Evolutionary conservation across 2,113 vertebrate species (phyloP).

Genomic region (Danionella cerebrum): DNA sequence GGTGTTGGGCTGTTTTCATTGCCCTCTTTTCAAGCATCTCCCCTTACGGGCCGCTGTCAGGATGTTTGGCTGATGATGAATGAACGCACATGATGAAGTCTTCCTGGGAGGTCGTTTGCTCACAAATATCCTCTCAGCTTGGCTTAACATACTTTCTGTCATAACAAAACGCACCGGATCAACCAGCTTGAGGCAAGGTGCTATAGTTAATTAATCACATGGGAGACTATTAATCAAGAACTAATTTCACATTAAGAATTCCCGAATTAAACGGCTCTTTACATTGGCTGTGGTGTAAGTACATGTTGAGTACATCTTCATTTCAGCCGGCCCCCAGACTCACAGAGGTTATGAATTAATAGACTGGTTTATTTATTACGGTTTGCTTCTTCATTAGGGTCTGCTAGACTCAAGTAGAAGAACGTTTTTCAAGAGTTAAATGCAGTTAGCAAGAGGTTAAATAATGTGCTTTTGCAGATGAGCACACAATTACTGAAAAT

Average conservation of each 20-base stretch:
- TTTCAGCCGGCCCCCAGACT: conserved; percentile 9
- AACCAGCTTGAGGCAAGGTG: conserved; percentile 3
- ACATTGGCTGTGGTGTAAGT: conserved; percentile 22
- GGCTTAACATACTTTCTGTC: conserved; percentile 21
- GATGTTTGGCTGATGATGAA: conserved; percentile 39
- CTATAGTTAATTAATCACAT: conserved; percentile 39
- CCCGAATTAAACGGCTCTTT: conserved; percentile 32
- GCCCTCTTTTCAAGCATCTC: conserved; percentile 25
- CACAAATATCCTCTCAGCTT: conserved; percentile 36
- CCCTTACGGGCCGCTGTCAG: conserved; percentile 39
- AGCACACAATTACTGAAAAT: neutral
- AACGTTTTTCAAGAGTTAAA: conserved; percentile 11
- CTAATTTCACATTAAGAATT: conserved; percentile 39
- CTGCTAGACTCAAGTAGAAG: neutral
- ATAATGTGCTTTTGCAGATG: neutral
- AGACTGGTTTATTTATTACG: conserved; percentile 21
- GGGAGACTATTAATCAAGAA: conserved; percentile 37
- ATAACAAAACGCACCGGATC: conserved; percentile 28
- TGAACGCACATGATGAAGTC: conserved; percentile 40
- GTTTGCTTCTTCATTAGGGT: conserved; percentile 6
- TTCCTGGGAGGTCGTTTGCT: conserved; percentile 34
- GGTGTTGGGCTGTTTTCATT: conserved; percentile 36
- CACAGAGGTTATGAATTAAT: conserved; percentile 26
- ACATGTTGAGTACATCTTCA: conserved; percentile 32
- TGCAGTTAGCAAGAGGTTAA: conserved; percentile 19